Conservation (phyloP, 2,797 vertebrate genomes). For the Aulostomus chinensis region DNA sequence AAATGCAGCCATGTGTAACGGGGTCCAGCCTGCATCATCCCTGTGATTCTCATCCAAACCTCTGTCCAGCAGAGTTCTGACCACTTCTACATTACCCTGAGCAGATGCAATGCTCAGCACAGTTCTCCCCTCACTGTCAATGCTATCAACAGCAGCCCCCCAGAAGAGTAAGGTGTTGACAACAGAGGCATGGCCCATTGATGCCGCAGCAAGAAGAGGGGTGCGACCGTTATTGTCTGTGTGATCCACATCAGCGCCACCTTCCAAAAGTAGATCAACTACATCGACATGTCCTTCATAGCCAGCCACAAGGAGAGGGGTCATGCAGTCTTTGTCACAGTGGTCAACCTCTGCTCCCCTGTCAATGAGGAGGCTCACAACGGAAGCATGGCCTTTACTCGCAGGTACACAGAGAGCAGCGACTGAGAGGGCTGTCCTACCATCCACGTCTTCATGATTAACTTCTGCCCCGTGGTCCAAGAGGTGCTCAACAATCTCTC, state of each 20-base stretch:
- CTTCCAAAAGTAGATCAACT: slow-evolving; percentile 95
- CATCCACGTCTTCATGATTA: slow-evolving; percentile 96
- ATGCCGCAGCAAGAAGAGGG: slow-evolving; percentile 95
- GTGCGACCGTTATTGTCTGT: slow-evolving; percentile 97
- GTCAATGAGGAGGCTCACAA: slow-evolving; percentile 95
- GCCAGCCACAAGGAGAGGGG: slow-evolving; percentile 94
- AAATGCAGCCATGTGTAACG: slow-evolving; percentile 96
- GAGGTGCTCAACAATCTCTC: slow-evolving; percentile 96
- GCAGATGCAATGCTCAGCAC: slow-evolving; percentile 97
- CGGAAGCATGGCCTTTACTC: slow-evolving; percentile 94
- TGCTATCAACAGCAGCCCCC: slow-evolving; percentile 97
- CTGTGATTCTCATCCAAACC: slow-evolving; percentile 97
- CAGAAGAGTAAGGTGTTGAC: slow-evolving; percentile 96
- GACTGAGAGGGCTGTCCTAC: slow-evolving; percentile 93
- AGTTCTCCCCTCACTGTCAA: slow-evolving; percentile 96
- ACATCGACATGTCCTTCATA: slow-evolving; percentile 98
- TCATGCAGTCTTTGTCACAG: slow-evolving; percentile 98
- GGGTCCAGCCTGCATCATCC: slow-evolving; percentile 97
- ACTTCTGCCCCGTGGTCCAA: slow-evolving; percentile 94
- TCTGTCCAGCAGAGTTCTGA: slow-evolving; percentile 97
- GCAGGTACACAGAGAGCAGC: slow-evolving; percentile 96
- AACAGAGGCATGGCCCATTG: slow-evolving; percentile 96
- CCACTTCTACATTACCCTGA: slow-evolving; percentile 98
- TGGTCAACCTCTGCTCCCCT: slow-evolving; percentile 95
- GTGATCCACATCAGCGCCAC: slow-evolving; percentile 96